These are phyloP conservation scores for Palythoa grandiflora DNA, from an alignment of 92 coral and sea anemone genomes.

Conservation along the genomic window DNA sequence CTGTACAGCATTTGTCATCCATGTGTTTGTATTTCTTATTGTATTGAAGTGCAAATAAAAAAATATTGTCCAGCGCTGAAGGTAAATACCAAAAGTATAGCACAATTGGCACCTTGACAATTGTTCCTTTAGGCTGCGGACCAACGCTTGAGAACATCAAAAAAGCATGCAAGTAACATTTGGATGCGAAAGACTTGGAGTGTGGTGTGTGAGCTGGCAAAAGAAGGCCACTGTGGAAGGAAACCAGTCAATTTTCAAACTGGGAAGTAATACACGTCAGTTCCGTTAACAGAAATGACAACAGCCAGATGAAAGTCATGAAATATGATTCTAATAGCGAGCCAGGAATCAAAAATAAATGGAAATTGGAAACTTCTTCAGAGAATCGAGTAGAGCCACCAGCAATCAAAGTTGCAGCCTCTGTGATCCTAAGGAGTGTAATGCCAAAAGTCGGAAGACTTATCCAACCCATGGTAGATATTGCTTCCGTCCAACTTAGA, in stretches of 20 bases:
- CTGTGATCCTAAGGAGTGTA: slow-evolving; percentile 58
- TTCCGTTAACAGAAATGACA: not conserved
- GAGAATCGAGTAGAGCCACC: too few relatives aligned
- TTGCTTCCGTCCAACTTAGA: slow-evolving; percentile 50
- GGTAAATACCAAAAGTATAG: slow-evolving; percentile 19
- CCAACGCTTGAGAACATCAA: not conserved
- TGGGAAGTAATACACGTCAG: not conserved
- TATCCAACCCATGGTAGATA: slow-evolving; percentile 58
- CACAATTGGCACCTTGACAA: not conserved
- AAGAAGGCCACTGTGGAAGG: slow-evolving; percentile 46
- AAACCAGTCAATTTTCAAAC: not conserved
- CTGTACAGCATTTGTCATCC: slow-evolving; percentile 9
- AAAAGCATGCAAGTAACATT: slow-evolving; percentile 1
- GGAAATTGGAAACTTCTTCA: too few relatives aligned
- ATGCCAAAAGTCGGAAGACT: slow-evolving; percentile 60
- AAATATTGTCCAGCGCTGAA: not conserved
- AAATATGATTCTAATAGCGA: not conserved
- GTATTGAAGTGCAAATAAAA: too few relatives aligned
- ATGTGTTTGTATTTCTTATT: too few relatives aligned
- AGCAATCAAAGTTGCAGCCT: slow-evolving; percentile 59
- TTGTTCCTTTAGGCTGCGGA: slow-evolving; percentile 1
- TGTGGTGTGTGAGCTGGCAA: slow-evolving; percentile 49
- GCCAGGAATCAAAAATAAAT: not conserved
- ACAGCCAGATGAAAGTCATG: not conserved
- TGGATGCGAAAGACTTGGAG: slow-evolving; percentile 10